A percentile compares a stretch with the other conserved stretches of the same genome.
Conservation (phyloP, 1,140 invertebrate genomes). For the Heliothis subflexa region DNA sequence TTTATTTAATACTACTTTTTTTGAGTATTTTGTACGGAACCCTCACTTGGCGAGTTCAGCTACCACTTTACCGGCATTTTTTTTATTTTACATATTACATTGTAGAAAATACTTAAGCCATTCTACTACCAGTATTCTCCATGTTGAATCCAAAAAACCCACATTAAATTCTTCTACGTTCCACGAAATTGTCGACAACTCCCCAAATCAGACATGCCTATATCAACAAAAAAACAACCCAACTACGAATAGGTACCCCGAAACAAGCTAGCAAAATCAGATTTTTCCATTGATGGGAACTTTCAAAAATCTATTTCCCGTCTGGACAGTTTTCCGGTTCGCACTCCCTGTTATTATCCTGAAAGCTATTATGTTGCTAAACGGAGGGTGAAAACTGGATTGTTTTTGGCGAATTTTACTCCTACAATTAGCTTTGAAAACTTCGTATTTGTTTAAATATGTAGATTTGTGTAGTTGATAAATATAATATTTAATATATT, state of each 20-base stretch:
- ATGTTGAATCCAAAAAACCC: no score
- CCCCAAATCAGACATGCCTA: neutral
- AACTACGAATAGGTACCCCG: neutral
- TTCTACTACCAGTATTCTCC: no score
- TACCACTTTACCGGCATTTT: no score
- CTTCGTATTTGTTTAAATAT: neutral
- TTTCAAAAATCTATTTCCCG: constrained; percentile 85
- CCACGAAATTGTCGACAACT: neutral
- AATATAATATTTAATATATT: no score
- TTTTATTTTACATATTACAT: no score
- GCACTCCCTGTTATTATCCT: constrained; percentile 60
- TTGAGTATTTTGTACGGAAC: no score
- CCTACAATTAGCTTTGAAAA: neutral
- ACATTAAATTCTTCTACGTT: no score
- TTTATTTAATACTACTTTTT: no score
- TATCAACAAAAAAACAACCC: neutral
- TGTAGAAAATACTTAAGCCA: no score
- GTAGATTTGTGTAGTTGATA: no score
- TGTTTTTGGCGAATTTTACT: constrained; percentile 49
- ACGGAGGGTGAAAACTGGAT: constrained; percentile 46
- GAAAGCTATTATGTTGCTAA: constrained; percentile 71
- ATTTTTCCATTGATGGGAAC: constrained; percentile 68
- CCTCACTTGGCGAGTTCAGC: no score
- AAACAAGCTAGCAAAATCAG: constrained; percentile 47
- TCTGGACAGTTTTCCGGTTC: constrained; percentile 76